Evolutionary conservation across 2,113 vertebrate species (phyloP), one percentile per base, ranked within the genome.

Genomic region (Channa maculata): DNA sequence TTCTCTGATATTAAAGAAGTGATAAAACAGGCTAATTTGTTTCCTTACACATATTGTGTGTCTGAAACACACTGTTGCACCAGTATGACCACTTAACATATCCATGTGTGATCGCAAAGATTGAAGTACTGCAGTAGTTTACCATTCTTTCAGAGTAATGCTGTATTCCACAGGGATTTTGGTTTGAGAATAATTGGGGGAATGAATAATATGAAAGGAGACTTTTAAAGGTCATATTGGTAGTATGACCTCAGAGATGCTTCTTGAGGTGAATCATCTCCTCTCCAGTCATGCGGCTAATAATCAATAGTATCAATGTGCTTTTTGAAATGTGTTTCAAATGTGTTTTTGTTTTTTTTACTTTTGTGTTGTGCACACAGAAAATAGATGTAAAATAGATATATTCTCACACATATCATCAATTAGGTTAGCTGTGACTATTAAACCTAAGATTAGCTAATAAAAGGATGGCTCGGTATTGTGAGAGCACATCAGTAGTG

Each of bases 221-320:
- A 80, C 68, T 65, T 85, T 80, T 80, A 88, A 92, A 90, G 86
- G 91, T 91, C 87, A 87, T 38, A 65, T 70, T 58, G 78, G 62
- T 60, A 72, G 64, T 24, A 49, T 80, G 80, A 83, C 89, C 82
- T 88, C 73, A 74, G 61, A 83, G 86, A 80, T 79, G 75, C 82
- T 65, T 66, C 77, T 54, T 12, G 64, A 82, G 79, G 84, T 75
- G 71, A 88, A 75, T 82, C 72, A 72, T 80, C 84, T 86, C 55
- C 53, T 70, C 65, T 77, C 74, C 80, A 79, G 71, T 54, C 81
- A 83, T 75, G 69, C 63, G 43, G 65, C 33, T 66, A 79, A 86
- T 79, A 90, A 91, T 92, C 86, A 88, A 91, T 88, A 77, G 55
- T 69, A 82, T 94, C 85, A 71, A 86, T 91, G 80, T 44, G 45